Base-by-base conservation (phyloP, 2,888 invertebrate species). In the Syrista parreyssii region DNA sequence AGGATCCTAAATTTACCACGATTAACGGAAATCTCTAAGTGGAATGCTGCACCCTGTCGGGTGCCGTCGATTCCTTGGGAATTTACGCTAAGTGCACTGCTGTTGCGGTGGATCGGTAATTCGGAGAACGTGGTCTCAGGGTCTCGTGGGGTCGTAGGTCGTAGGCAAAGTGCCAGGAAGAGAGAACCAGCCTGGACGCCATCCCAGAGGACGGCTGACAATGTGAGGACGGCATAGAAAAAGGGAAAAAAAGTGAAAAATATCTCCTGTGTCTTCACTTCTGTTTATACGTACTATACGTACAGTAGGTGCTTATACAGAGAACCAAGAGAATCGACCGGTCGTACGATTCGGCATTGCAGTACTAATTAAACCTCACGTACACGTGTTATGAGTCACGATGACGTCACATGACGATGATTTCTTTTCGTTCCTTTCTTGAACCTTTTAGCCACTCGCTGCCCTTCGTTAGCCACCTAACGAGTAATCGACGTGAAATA, bases 101-200 rank as follows among this genome's bases (percentile, higher is more conserved):
- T 86, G 87, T 86, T 86, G 84, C 86, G 84, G 84, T 87, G 89
- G 87, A 85, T 87, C 86, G 88, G 89, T 88, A 89, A 89, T 89
- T 90, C 87, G 89, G 87, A 88, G 89, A 89, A 89, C 89, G 89
- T 86, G 88, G 87, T 88, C 86, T 86, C 85, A 86, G 85, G 87
- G 89, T 87, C 86, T 81, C 84, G 85, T 84, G 86, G 86, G 90
- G 89, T 89, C 87, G 86, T 84, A 88, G 89, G 88, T 90, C 88
- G 87, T 76, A 86, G 91, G 90, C 91, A 88, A 80, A 85, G 83
- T 89, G 90, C 89, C 91, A 90, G 87, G 88, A 87, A 88, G 88
- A 83, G 80, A 81, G 76, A 23, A 55, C 9, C 55, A 55, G 55
- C 23, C 55, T 55, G 55, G 55, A 55, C 55, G 55, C 55, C 55